These are phyloP conservation scores for Pteria penguin DNA, from an alignment of 2,888 invertebrate species.

Conservation along the genomic window DNA sequence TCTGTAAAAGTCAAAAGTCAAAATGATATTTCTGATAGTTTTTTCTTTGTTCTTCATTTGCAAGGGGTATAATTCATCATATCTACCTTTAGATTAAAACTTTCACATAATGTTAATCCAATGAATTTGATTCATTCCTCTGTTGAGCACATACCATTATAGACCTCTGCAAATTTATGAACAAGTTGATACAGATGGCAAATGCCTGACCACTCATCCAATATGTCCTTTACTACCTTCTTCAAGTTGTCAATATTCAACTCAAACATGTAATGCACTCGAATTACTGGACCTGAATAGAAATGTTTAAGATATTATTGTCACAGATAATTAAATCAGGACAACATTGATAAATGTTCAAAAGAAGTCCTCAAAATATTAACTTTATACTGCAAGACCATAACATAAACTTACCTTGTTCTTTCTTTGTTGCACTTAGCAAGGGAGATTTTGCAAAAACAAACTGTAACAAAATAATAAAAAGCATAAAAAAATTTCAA, in stretches of 20 bases:
- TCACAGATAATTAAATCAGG: not conserved
- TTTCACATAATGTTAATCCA: too few species aligned
- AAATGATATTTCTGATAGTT: too few species aligned
- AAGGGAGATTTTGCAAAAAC: conserved; percentile 78
- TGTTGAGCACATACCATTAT: conserved; percentile 84
- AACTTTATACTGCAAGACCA: too few species aligned
- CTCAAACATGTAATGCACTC: conserved; percentile 94
- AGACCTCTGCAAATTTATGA: conserved; percentile 89
- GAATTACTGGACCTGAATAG: conserved; percentile 88
- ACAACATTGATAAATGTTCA: too few species aligned
- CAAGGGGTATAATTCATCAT: too few species aligned
- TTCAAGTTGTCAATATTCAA: conserved; percentile 89
- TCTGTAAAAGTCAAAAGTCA: too few species aligned
- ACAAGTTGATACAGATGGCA: conserved; percentile 93
- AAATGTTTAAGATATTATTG: not conserved
- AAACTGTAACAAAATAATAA: conserved; percentile 66
- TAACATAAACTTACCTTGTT: conserved; percentile 73
- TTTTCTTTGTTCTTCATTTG: too few species aligned
- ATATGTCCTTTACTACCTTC: conserved; percentile 90
- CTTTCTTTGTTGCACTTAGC: conserved; percentile 72
- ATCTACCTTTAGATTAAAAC: too few species aligned
- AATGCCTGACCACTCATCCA: conserved; percentile 96
- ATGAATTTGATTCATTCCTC: too few species aligned
- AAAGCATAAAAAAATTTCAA: too few species aligned
- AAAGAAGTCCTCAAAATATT: too few species aligned